A percentile compares a stretch with the other conserved stretches of the same genome.
These are phyloP conservation scores for Atrina japonica DNA, from an alignment of 2,888 invertebrate species.

Conservation along the genomic window DNA sequence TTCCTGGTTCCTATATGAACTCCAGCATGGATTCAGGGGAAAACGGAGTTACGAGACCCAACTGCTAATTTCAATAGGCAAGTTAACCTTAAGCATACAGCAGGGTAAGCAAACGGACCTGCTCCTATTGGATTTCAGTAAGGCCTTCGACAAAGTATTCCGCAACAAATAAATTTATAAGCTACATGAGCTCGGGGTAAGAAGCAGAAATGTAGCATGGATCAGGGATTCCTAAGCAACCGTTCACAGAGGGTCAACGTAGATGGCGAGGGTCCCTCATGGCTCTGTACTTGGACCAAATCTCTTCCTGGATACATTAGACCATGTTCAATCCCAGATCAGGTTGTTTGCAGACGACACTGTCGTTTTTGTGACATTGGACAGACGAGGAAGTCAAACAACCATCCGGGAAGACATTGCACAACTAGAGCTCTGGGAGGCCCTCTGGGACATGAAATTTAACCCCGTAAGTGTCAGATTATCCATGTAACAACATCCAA, in stretches of 20 bases:
- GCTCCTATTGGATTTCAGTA: constrained; percentile 21
- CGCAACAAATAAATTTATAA: constrained; percentile 13
- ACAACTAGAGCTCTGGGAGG: too few relatives aligned
- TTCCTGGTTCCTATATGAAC: too few relatives aligned
- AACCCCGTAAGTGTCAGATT: too few relatives aligned
- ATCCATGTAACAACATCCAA: too few relatives aligned
- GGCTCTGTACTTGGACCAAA: constrained; percentile 6
- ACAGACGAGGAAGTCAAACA: too few relatives aligned
- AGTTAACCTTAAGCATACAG: too few relatives aligned
- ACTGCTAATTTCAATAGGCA: background rate
- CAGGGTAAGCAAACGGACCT: constrained; percentile 24
- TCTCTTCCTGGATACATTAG: too few relatives aligned
- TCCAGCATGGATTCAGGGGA: constrained; percentile 10
- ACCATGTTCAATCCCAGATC: too few relatives aligned
- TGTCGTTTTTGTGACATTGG: too few relatives aligned
- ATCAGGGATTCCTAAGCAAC: constrained; percentile 19
- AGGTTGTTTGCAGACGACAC: too few relatives aligned
- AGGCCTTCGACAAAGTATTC: constrained; percentile 25
- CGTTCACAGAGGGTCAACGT: constrained; percentile 23
- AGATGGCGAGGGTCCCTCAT: constrained; percentile 12
- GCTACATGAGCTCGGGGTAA: constrained; percentile 19
- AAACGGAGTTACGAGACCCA: background rate
- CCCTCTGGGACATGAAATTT: too few relatives aligned
- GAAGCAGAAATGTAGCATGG: constrained; percentile 14
- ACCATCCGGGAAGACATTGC: too few relatives aligned